Base-by-base conservation (phyloP, 2,797 vertebrate genomes). In the Smutsia temminckii region DNA sequence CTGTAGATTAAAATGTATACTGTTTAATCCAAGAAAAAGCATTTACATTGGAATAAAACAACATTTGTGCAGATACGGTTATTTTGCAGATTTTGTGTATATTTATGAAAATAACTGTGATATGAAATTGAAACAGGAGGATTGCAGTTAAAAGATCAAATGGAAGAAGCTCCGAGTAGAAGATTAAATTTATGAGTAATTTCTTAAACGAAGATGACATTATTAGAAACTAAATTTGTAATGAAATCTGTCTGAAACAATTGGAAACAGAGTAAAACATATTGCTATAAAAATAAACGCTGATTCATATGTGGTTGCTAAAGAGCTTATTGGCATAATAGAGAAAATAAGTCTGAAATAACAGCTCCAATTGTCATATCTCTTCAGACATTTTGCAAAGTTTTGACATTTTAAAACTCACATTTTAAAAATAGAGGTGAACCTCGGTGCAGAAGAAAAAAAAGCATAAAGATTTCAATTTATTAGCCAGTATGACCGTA, bases 51-150 rank as follows among this genome's bases (percentile, higher is more conserved):
- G 37, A 96, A 93, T 37, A 29, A 96, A 97, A 55, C 84, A 92
- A 57, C 16, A 63, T 94, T 85, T 89, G 42, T 74, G 10, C 37
- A 89, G 80, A 17, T 5, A 69, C 53, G 1, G 16, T 93, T 93
- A 91, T 89, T 95, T 85, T 68, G 37, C 13, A 78, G 5, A 57
- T 97, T 96, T 94, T 91, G 21, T 87, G 6, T 64, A 85, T 61
- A 34, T 61, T 97, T 2, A 21, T 32, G 32, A 96, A 96, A 97
- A 92, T 74, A 94, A 94, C 2, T 74, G 32, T 89, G 75, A 92
- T 32, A 21, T 90, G 5, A 55, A 29, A 92, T 46, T 95, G 40
- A 95, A 95, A 88, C 66, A 34, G 9, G 55, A 77, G 95, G 91
- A 49, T 8, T 92, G 5, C 85, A 20, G 49, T 84, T 85, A 29